phyloP scores from a whole-genome alignment of 2,797 vertebrate genomes.

The Dromococcyx pavoninus region DNA sequence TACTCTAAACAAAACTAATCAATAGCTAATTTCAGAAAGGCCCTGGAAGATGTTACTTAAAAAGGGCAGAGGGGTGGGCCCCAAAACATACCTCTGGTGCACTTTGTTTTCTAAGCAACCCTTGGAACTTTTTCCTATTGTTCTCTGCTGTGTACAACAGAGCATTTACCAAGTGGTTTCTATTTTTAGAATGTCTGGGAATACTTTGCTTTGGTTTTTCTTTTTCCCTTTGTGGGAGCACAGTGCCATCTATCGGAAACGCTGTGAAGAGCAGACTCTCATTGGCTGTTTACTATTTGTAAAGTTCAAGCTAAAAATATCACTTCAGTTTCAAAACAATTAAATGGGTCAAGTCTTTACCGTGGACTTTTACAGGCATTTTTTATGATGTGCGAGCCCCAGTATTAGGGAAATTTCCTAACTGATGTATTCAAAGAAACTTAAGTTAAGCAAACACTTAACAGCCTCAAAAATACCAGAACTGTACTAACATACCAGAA shows the following conservation, averaged over 20 bases:
- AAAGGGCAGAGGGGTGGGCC: no score
- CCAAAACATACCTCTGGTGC: background rate
- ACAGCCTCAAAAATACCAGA: background rate
- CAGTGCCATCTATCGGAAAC: constrained; percentile 60
- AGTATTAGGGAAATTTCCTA: background rate
- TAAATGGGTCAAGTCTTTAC: background rate
- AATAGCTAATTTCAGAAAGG: background rate
- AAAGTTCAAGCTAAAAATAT: background rate
- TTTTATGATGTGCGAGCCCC: background rate
- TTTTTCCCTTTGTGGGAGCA: background rate
- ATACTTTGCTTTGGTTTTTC: background rate
- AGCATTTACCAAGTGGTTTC: constrained; percentile 18
- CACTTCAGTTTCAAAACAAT: background rate
- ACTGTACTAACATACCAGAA: background rate
- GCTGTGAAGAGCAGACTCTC: background rate
- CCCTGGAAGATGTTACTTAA: background rate
- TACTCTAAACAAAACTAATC: background rate
- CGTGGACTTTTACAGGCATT: fast-evolving
- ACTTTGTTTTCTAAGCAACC: background rate
- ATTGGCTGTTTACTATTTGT: background rate
- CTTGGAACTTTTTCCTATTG: constrained; percentile 24
- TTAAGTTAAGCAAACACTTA: background rate
- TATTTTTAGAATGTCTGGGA: constrained; percentile 56
- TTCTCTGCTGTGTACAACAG: background rate
- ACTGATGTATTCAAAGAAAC: background rate